These are phyloP conservation scores for Clarias batrachus DNA, from an alignment of 2,113 vertebrate species.

Conservation along the genomic window DNA sequence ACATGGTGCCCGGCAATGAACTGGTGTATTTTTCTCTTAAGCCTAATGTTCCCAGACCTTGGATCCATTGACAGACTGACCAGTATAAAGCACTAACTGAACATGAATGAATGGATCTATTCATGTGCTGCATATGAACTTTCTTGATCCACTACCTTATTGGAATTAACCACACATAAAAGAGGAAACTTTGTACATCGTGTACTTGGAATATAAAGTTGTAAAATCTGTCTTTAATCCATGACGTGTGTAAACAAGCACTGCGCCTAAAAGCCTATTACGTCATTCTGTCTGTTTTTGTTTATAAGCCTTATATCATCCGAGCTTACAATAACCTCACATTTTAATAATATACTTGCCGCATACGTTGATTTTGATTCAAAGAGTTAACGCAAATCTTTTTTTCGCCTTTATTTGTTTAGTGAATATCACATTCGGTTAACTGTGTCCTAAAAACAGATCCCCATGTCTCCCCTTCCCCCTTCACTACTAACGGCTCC, in stretches of 20 bases:
- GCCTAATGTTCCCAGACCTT: neutral
- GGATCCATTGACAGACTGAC: too few species aligned
- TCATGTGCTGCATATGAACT: neutral
- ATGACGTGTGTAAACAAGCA: conserved; percentile 31
- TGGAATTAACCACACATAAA: neutral
- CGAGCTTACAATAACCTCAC: neutral
- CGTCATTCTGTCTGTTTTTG: conserved; percentile 42
- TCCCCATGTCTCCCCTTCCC: conserved; percentile 51
- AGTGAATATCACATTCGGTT: conserved; percentile 7
- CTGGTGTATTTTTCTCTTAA: neutral
- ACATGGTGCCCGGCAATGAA: neutral
- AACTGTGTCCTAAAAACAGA: conserved; percentile 50
- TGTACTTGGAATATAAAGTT: neutral
- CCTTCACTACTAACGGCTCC: conserved; percentile 56
- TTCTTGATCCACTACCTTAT: neutral
- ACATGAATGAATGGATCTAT: neutral
- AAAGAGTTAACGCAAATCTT: neutral
- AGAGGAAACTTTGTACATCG: neutral
- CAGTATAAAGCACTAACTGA: neutral
- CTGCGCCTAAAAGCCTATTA: conserved; percentile 25
- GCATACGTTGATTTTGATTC: neutral
- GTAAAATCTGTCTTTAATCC: neutral
- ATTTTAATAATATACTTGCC: neutral
- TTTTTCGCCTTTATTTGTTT: conserved; percentile 7
- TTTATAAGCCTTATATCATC: conserved; percentile 28